A percentile compares a stretch with the other conserved stretches of the same genome.
Conservation (phyloP, 2,888 invertebrate species). For the Mimumesa dahlbomi region DNA sequence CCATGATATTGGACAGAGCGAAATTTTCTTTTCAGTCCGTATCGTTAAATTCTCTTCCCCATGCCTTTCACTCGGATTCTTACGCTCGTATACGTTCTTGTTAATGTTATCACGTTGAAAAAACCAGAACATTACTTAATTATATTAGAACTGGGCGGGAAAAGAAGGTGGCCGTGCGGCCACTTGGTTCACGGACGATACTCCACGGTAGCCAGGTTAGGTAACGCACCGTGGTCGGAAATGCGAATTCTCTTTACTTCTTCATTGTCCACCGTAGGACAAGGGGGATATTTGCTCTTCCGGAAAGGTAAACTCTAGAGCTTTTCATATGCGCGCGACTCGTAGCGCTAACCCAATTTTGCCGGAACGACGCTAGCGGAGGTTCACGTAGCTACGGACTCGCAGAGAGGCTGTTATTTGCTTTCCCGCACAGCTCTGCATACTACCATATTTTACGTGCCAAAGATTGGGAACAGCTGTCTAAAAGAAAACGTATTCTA, state of each 20-base stretch:
- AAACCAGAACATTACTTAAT: conserved; percentile 13
- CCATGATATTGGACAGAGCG: too few species aligned
- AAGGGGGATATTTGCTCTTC: conserved; percentile 50
- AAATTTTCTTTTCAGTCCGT: conserved; percentile 14
- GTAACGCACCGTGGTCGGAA: conserved; percentile 43
- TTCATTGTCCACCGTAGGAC: conserved; percentile 45
- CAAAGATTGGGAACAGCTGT: conserved; percentile 27
- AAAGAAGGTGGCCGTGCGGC: background rate
- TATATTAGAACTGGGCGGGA: conserved; percentile 17
- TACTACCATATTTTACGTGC: conserved; percentile 21
- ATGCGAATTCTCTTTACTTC: conserved; percentile 54
- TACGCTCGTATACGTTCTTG: conserved; percentile 4
- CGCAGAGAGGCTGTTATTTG: conserved; percentile 39
- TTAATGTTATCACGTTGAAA: background rate
- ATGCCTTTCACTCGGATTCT: conserved; percentile 18
- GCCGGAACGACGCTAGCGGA: conserved; percentile 40
- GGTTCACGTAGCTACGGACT: conserved; percentile 25
- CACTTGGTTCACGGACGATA: background rate
- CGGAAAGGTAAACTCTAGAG: conserved; percentile 47
- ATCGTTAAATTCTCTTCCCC: conserved; percentile 19
- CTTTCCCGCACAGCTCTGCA: conserved; percentile 6
- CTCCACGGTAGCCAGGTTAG: conserved; percentile 17
- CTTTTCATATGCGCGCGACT: conserved; percentile 58
- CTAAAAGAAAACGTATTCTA: background rate
- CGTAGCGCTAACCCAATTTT: conserved; percentile 59